Percentiles rank a stretch among this genome's conserved stretches.
Evolutionary conservation across 2,888 invertebrate genomes (phyloP).

Genomic region (Limnephilus lunatus): DNA sequence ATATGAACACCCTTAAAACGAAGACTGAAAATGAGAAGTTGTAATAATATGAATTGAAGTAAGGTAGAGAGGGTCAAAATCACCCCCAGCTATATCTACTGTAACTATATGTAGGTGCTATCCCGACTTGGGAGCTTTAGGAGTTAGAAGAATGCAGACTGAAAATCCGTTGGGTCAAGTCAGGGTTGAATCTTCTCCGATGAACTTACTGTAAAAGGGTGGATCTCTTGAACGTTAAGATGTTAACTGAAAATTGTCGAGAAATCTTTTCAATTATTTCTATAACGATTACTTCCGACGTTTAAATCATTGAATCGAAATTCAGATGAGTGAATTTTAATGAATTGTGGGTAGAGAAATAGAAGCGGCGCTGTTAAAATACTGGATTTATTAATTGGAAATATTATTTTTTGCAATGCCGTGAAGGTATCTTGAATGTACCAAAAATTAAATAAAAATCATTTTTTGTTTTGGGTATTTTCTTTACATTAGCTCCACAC

Average conservation of each 20-base stretch:
- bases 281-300: not conserved
- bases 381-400: not conserved
- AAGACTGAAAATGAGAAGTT: not conserved
- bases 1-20: not conserved
- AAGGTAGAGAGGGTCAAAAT: not conserved
- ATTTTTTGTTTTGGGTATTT: no score
- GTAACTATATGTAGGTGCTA: not conserved
- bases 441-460: no score
- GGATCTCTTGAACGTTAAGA: not conserved
- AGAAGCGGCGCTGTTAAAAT: not conserved
- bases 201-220: not conserved
- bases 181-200: not conserved
- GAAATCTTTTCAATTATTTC: slow-evolving; percentile 2
- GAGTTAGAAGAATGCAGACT: not conserved
- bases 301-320: not conserved
- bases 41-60: not conserved
- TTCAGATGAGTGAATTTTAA: not conserved
- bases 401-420: no score
- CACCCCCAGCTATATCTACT: not conserved
- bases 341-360: not conserved
- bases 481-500: no score
- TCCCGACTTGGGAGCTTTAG: not conserved
- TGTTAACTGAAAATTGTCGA: not conserved
- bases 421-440: no score
- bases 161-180: slow-evolving; percentile 20